Base-by-base conservation (phyloP, 2,888 invertebrate species). In the Patella caerulea region DNA sequence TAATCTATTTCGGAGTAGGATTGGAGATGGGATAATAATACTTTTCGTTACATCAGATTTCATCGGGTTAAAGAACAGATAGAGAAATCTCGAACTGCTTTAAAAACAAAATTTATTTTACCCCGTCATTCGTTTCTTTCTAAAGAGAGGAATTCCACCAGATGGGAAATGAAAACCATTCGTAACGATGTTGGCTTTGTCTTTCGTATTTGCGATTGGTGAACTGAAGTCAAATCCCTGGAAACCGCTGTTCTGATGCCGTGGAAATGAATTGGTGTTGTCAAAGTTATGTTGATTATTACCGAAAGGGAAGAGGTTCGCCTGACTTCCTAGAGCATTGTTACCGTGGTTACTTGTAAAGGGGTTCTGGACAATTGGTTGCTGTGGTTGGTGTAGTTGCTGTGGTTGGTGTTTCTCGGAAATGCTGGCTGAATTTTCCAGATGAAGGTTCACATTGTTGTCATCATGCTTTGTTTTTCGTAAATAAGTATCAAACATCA, bases 81-180 rank as follows among this genome's bases (percentile, higher is more conserved):
- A 45, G 45, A 45, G 0, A 29, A 45, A 45, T 45, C 45, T 45
- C 9, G 45, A 45, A 45, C 45, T 45, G 9, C 45, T 45, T 45
- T 45, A 45, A 45, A 45, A 1, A 45, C 19, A 1, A 19, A 15
- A 65, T 65, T 19, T 45, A 45, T 9, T 24, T 65, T 65, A 65
- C 65, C 65, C 65, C 11, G 65, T 3, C 65, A 65, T 65, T 65
- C 65, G 19, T 15, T 65, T 65, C 65, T 65, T 65, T 19, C 65
- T 65, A 65, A 65, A 65, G 19, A 65, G 19, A 2, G 65, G 65
- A 14, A 65, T 65, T 19, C 65, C 65, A 24, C 65, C 65, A 19
- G 65, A 24, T 65, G 65, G 65, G 17, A 65, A 65, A 65, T 65
- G 65, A n/a, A 65, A 65, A 24, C 65, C 65, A 65, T 65, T 65